These are phyloP conservation scores for Oedothorax gibbosus DNA, from an alignment of 1,140 invertebrate genomes.

Conservation along the genomic window DNA sequence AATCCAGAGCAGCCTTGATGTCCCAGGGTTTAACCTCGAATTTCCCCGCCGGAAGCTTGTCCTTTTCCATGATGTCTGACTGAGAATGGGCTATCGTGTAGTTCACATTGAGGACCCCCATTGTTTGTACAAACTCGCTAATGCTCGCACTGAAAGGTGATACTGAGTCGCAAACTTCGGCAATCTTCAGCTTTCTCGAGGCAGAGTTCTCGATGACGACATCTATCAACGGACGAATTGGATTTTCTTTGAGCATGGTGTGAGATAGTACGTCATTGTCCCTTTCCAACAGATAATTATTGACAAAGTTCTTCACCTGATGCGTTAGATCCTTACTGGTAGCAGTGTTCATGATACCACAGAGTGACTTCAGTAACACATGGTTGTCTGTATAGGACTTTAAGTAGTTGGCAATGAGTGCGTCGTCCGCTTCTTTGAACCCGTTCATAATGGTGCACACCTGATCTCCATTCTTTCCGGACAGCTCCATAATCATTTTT, in stretches of 20 bases:
- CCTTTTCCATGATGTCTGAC: slow-evolving; percentile 65
- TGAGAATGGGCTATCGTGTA: slow-evolving; percentile 67
- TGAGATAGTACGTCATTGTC: slow-evolving; percentile 47
- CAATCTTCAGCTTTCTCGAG: slow-evolving; percentile 79
- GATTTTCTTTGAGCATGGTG: slow-evolving; percentile 50
- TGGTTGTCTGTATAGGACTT: slow-evolving; percentile 37
- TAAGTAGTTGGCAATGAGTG: slow-evolving; percentile 53
- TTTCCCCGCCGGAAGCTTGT: slow-evolving; percentile 65
- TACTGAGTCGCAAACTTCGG: slow-evolving; percentile 74
- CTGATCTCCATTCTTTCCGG: slow-evolving; percentile 58
- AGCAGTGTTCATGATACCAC: slow-evolving; percentile 31
- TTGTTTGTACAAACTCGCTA: slow-evolving; percentile 64
- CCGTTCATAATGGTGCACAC: slow-evolving; percentile 62
- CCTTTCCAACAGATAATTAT: slow-evolving; percentile 44
- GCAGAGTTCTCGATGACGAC: slow-evolving; percentile 83
- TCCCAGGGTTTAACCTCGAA: slow-evolving; percentile 66
- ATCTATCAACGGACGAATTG: slow-evolving; percentile 75
- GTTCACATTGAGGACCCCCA: slow-evolving; percentile 68
- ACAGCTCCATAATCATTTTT: slow-evolving; percentile 63
- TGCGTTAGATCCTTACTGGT: slow-evolving; percentile 19
- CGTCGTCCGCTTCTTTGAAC: slow-evolving; percentile 58
- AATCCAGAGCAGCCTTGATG: slow-evolving; percentile 57
- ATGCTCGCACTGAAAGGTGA: slow-evolving; percentile 64
- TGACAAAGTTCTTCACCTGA: slow-evolving; percentile 52
- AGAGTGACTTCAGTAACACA: slow-evolving; percentile 45